Evolutionary conservation across 2,113 vertebrate species (phyloP), one percentile per base, ranked within the genome.

Genomic region (Verasper variegatus): DNA sequence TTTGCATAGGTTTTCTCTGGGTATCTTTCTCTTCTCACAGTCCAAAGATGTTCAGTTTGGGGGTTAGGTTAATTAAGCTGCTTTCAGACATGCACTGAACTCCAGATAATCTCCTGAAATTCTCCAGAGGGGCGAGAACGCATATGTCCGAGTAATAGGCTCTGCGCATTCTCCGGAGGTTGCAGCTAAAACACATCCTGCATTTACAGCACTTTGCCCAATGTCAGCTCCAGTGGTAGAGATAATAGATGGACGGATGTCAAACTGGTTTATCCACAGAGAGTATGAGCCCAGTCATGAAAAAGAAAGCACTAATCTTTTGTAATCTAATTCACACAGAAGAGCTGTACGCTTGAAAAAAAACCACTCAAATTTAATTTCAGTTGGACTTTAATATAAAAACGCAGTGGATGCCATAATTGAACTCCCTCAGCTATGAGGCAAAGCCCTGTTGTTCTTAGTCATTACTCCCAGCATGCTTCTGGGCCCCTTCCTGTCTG

Each of bases 381-480:
- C 58, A 23, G 15, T n/a, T 71, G 62, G 31, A 65, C 42, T 69
- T 68, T 60, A 60, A 61, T 67, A 74, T 71, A 54, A 80, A 27
- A 80, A 27, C 57, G 31, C 40, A 75, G 62, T 73, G 17, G 65
- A 69, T 69, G 77, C 82, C 55, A 76, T 75, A 88, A 85, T 67
- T 83, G 66, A 74, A 79, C 59, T 67, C 76, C 65, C 27, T 68
- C 15, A 8, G 65, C 71, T 74, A 71, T 74, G 71, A 81, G 52
- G 65, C 60, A 47, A 80, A 47, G 26, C 1, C 47, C 68, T 65
- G 69, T 81, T 83, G 78, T 82, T 85, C 74, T 73, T 73, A 58
- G 56, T 84, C 83, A 82, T 86, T 78, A 65, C 60, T 84, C 75
- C 75, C 75, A 78, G 67, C 78, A 79, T 81, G 73, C 79, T 74